Percentiles rank a stretch among this genome's conserved stretches.
Evolutionary conservation across 2,888 invertebrate species (phyloP).

Genomic region (Drosophila nigricruria): DNA sequence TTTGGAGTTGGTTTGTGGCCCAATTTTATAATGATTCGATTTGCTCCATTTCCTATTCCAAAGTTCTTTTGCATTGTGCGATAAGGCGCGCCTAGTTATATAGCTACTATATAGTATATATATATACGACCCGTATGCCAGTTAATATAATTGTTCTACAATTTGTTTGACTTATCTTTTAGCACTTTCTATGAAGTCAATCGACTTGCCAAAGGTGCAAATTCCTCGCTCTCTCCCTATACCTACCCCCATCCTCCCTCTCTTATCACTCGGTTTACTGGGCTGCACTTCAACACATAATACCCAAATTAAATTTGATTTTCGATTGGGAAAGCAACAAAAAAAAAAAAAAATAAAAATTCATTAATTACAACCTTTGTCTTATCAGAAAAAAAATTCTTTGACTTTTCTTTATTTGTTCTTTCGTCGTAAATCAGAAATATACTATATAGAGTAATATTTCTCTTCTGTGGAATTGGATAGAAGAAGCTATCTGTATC

Average conservation of each 20-base stretch:
- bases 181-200: background rate
- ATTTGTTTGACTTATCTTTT: constrained; percentile 1
- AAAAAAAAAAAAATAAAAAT: background rate
- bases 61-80: constrained; percentile 35
- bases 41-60: constrained; percentile 47
- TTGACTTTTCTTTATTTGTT: background rate
- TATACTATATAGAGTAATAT: background rate
- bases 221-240: background rate
- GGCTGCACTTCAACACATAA: background rate
- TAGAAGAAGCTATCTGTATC: background rate
- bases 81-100: constrained; percentile 26
- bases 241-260: too few species aligned
- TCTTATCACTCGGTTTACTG: background rate
- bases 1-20: constrained; percentile 18
- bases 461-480: background rate
- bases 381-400: constrained; percentile 1
- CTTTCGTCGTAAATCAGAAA: background rate
- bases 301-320: constrained; percentile 14
- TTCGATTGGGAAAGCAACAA: background rate
- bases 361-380: background rate
- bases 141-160: constrained; percentile 2
- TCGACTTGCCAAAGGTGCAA: background rate
- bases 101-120: background rate
- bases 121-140: background rate
- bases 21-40: constrained; percentile 46